Percentiles rank a stretch among this genome's conserved stretches.
phyloP scores from a whole-genome alignment of 1,140 invertebrate species.

The Drosophila orena region DNA sequence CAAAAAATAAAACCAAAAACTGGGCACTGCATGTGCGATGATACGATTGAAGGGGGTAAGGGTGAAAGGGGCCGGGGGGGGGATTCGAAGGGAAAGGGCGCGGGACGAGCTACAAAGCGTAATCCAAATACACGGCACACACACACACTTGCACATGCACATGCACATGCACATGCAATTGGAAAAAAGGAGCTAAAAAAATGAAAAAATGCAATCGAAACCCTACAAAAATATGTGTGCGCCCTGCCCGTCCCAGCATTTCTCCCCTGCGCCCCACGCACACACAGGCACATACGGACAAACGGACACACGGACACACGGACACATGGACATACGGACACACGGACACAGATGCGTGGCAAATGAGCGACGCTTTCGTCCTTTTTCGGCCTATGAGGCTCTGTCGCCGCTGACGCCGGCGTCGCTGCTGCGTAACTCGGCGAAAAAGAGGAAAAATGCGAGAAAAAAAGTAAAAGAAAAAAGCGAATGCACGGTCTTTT shows the following conservation, averaged over 20 bases:
- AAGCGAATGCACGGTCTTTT: slow-evolving; percentile 40
- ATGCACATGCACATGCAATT: slow-evolving; percentile 20
- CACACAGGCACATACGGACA: too few species aligned
- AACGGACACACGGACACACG: background rate
- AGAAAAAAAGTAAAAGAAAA: slow-evolving; percentile 40
- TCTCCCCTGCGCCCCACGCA: background rate
- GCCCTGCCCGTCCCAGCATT: slow-evolving; percentile 38
- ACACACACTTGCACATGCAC: slow-evolving; percentile 4
- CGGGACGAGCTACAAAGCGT: slow-evolving; percentile 64
- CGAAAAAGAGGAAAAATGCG: slow-evolving; percentile 1
- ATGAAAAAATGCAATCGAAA: slow-evolving; percentile 72
- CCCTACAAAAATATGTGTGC: slow-evolving; percentile 76
- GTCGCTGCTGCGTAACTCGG: slow-evolving; percentile 30
- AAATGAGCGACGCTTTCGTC: slow-evolving; percentile 78
- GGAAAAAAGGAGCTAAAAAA: slow-evolving; percentile 33
- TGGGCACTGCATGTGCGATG: slow-evolving; percentile 19
- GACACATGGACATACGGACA: slow-evolving; percentile 1
- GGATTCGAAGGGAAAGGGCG: slow-evolving; percentile 9
- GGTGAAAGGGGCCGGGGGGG: background rate
- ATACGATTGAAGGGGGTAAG: background rate
- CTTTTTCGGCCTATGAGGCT: slow-evolving; percentile 74
- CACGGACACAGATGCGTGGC: slow-evolving; percentile 49
- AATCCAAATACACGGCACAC: slow-evolving; percentile 62
- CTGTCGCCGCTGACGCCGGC: slow-evolving; percentile 22
- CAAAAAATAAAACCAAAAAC: slow-evolving; percentile 26